Evolutionary conservation across 2,113 vertebrate genomes (phyloP).

Genomic region (Anoplopoma fimbria): DNA sequence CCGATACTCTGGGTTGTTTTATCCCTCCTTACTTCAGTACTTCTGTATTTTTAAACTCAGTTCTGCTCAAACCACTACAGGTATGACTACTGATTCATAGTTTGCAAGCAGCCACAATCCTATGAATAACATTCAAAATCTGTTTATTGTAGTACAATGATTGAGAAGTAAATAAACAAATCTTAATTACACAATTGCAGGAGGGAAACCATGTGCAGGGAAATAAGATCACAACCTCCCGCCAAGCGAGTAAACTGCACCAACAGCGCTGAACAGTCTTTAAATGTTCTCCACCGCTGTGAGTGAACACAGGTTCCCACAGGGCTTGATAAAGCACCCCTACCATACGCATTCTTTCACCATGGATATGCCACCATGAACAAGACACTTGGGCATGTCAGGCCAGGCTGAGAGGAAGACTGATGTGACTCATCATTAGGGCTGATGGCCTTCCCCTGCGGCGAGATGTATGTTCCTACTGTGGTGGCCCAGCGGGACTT

Average conservation of each 20-base stretch:
- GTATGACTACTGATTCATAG: not conserved
- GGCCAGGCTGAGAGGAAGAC: conserved; percentile 72
- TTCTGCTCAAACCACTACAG: conserved; percentile 28
- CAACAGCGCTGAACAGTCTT: conserved; percentile 68
- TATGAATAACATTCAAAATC: conserved; percentile 14
- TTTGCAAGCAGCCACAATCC: conserved; percentile 8
- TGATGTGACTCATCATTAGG: conserved; percentile 75
- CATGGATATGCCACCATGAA: conserved; percentile 78
- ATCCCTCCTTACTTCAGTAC: conserved; percentile 23
- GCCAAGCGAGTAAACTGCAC: conserved; percentile 65
- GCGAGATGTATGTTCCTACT: conserved; percentile 73
- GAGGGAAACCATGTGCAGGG: not conserved
- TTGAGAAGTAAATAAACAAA: conserved; percentile 20
- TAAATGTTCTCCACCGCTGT: conserved; percentile 71
- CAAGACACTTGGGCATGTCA: conserved; percentile 76
- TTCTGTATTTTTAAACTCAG: conserved; percentile 34
- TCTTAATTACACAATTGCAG: conserved; percentile 39
- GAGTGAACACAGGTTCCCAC: conserved; percentile 79
- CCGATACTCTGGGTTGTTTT: conserved; percentile 53
- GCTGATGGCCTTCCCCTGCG: conserved; percentile 56
- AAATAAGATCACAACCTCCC: conserved; percentile 71
- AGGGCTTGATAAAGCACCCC: conserved; percentile 79
- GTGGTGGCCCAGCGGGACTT: conserved; percentile 75
- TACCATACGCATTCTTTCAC: conserved; percentile 71
- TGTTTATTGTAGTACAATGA: not conserved